Evolutionary conservation across 92 coral and sea anemone genomes (phyloP).

Genomic region (Zoanthus gigantus): DNA sequence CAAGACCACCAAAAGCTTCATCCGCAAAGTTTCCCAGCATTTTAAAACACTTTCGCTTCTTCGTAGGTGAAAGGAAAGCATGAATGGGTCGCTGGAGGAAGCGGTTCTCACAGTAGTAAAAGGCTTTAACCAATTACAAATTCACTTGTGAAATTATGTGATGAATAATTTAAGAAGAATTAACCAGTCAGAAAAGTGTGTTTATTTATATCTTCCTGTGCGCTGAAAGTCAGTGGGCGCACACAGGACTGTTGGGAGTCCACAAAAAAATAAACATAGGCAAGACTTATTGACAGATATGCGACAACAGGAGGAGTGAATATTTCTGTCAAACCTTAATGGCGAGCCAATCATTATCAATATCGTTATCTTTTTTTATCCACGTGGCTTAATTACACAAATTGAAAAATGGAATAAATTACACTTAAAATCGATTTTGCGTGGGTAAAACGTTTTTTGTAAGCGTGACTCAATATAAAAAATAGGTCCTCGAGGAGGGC

Average conservation of each 20-base stretch:
- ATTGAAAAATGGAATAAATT: constrained; percentile 8
- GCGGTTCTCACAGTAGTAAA: constrained; percentile 5
- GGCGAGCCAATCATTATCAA: constrained; percentile 4
- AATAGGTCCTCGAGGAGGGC: too few species aligned
- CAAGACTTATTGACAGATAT: background rate
- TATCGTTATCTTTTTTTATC: background rate
- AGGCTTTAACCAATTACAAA: constrained; percentile 31
- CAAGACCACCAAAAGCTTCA: constrained; percentile 35
- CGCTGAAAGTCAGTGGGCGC: background rate
- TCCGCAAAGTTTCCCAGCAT: constrained; percentile 18
- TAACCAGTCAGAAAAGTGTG: constrained; percentile 28
- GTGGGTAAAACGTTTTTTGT: background rate
- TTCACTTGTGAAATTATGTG: constrained; percentile 32
- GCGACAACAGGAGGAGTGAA: background rate
- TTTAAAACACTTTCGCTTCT: background rate
- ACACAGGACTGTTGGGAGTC: background rate
- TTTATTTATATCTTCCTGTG: constrained; percentile 7
- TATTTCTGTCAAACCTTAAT: background rate
- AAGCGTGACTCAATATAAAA: background rate
- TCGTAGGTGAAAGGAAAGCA: background rate
- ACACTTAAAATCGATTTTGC: background rate
- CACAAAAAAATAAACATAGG: background rate
- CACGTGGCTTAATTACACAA: constrained; percentile 35
- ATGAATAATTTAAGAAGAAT: constrained; percentile 38
- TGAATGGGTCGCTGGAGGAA: background rate